Evolutionary conservation across 2,888 invertebrate species (phyloP), one percentile per base, ranked within the genome.

Genomic region (Limenitis camilla): DNA sequence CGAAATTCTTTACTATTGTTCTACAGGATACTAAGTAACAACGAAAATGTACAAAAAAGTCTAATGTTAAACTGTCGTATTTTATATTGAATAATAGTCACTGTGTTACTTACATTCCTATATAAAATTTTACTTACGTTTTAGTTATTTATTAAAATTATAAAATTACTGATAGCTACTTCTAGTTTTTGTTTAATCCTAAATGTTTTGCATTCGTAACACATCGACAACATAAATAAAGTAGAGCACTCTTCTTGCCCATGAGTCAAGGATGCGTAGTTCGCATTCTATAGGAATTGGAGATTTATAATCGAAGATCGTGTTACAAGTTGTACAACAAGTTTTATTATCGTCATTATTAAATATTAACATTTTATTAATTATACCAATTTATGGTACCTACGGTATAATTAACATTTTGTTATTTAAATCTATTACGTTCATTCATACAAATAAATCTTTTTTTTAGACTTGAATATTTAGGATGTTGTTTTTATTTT

Each of bases 191-290:
- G 10, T 35, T 35, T 35, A n/a, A n/a, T 35, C 10, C n/a, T 36
- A 48, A 45, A 42, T 52, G 36, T 55, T 58, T 58, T 55, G 49
- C 52, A 61, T 61, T 51, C 56, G 51, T 36, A 49, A 47, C 51
- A 49, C 60, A 51, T 57, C 47, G 41, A 59, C 44, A 59, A 53
- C 40, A 51, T 59, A 53, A 39, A 51, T 59, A 52, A 72, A 68
- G 78, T 79, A 74, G 79, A 81, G 81, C 71, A 56, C 67, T 74
- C 55, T 72, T 68, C 68, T 60, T 56, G 66, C 62, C 52, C 64
- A 55, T 61, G 58, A 64, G 58, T 66, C 60, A 65, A 63, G 63
- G 66, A 69, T 67, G 67, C 65, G 63, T 60, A 52, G 49, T 52
- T 64, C 65, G 68, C 69, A 70, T 69, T 66, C 65, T 65, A 66